Base-by-base conservation (phyloP, 37 sponge, comb jelly and placozoan species). In the Ephydatia muelleri region DNA sequence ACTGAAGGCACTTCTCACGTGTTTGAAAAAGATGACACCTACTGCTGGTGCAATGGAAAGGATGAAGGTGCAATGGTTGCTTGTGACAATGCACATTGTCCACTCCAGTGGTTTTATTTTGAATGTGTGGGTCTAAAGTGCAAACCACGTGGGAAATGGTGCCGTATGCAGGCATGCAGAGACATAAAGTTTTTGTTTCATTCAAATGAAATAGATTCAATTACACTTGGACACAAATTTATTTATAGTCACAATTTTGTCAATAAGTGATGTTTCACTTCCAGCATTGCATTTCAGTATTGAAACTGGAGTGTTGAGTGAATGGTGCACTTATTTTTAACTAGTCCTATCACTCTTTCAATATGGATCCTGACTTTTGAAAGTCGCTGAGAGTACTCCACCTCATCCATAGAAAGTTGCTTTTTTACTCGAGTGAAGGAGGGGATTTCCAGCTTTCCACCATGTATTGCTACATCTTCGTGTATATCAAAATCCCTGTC, bases 401-500 rank as follows among this genome's bases (percentile, higher is more conserved):
- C 78, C 37, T 87, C 88, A 37, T 57, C 13, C 48, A 79, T 64
- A 35, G 79, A 76, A 1, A 85, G 79, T 28, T 88, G 88, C 29
- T 49, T 13, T 71, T 79, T 79, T 8, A 80, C 86, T 12, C 66
- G 36, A 32, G 80, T 79, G 49, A 86, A 79, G n/a, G n/a, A n/a
- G n/a, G n/a, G n/a, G n/a, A n/a, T n/a, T n/a, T n/a, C n/a, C n/a
- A n/a, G n/a, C n/a, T 75, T 82, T 4, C 72, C 88, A 32, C 82
- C 83, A 22, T 29, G 47, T 27, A 88, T 28, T 14, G 68, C 71
- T 29, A 88, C 28, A 70, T 81, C 88, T n/a, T 82, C 88, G 2
- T 70, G 22, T 70, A 88, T 82, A 27, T 25, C 69, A 70, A 82
- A 82, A 35, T 78, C 88, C n/a, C 83, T 66, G 65, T 88, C 83